Percentiles rank a stretch among this genome's conserved stretches.
phyloP scores from a whole-genome alignment of 35 echinoderm and acorn worm species.

The Stichopus chloronotus region DNA sequence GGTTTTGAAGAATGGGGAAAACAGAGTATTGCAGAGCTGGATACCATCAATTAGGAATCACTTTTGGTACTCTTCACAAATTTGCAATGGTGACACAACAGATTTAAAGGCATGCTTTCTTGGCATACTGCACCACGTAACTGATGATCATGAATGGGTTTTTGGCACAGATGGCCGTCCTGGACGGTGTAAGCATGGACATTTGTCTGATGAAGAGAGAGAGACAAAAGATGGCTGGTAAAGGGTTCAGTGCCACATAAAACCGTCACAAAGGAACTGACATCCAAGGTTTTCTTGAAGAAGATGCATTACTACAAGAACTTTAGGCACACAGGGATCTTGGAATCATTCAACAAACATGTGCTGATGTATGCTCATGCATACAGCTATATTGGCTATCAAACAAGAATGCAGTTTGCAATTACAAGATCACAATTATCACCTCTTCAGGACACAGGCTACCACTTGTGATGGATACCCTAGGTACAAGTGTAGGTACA shows the following conservation, averaged over 20 bases:
- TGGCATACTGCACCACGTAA: constrained; percentile 31
- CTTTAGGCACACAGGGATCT: constrained; percentile 58
- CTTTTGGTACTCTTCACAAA: constrained; percentile 46
- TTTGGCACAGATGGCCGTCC: constrained; percentile 52
- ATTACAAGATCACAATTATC: constrained; percentile 41
- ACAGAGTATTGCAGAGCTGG: constrained; percentile 18
- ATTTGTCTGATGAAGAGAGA: constrained; percentile 30
- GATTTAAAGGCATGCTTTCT: constrained; percentile 20
- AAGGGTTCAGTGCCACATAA: constrained; percentile 30
- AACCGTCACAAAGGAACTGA: constrained; percentile 5
- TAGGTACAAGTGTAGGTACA: constrained; percentile 9
- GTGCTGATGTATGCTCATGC: constrained; percentile 66
- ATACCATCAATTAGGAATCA: constrained; percentile 42
- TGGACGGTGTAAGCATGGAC: constrained; percentile 33
- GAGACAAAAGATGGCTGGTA: not conserved
- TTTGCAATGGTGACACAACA: constrained; percentile 15
- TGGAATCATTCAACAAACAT: constrained; percentile 66
- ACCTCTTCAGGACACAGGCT: constrained; percentile 27
- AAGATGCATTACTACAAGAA: constrained; percentile 43
- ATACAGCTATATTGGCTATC: constrained; percentile 39
- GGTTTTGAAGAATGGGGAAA: constrained; percentile 10
- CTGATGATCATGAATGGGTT: constrained; percentile 48
- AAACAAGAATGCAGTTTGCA: constrained; percentile 1
- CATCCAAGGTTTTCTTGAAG: not conserved
- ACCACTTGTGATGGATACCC: not conserved